Conservation (phyloP, 1,140 invertebrate species). For the Drosophila murphyi region DNA sequence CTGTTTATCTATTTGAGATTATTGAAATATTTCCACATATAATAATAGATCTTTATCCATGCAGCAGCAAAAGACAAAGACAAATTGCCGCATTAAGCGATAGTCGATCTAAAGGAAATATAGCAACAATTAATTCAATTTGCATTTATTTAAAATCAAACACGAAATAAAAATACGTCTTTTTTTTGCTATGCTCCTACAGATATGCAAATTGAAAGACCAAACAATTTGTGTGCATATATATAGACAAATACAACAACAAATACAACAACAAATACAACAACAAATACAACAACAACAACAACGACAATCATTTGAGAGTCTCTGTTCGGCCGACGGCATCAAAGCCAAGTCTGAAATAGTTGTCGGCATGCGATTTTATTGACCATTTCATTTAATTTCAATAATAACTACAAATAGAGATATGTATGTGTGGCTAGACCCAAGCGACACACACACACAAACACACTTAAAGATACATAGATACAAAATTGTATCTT, state of each 20-base stretch:
- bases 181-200: slow-evolving; percentile 61
- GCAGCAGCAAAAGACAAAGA: slow-evolving; percentile 57
- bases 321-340: slow-evolving; percentile 6
- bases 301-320: slow-evolving; percentile 5
- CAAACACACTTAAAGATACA: slow-evolving; percentile 29
- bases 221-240: slow-evolving; percentile 33
- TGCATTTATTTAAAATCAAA: slow-evolving; percentile 65
- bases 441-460: slow-evolving; percentile 24
- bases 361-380: slow-evolving; percentile 82
- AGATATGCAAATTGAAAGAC: slow-evolving; percentile 55
- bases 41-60: slow-evolving; percentile 45
- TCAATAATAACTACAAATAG: slow-evolving; percentile 79
- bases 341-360: slow-evolving; percentile 69
- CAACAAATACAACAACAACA: slow-evolving; percentile 40
- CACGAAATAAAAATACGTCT: slow-evolving; percentile 37
- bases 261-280: slow-evolving; percentile 29
- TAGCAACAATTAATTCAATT: slow-evolving; percentile 80
- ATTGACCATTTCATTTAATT: slow-evolving; percentile 84
- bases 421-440: slow-evolving; percentile 21
- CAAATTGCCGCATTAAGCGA: slow-evolving; percentile 77
- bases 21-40: slow-evolving; percentile 32
- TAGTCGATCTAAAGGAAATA: slow-evolving; percentile 69
- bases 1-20: not conserved
- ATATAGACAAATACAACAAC: slow-evolving; percentile 11
- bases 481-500: slow-evolving; percentile 23